Evolutionary conservation across 2,888 invertebrate genomes (phyloP), one percentile per base, ranked within the genome.

Genomic region (Eulithis testata): DNA sequence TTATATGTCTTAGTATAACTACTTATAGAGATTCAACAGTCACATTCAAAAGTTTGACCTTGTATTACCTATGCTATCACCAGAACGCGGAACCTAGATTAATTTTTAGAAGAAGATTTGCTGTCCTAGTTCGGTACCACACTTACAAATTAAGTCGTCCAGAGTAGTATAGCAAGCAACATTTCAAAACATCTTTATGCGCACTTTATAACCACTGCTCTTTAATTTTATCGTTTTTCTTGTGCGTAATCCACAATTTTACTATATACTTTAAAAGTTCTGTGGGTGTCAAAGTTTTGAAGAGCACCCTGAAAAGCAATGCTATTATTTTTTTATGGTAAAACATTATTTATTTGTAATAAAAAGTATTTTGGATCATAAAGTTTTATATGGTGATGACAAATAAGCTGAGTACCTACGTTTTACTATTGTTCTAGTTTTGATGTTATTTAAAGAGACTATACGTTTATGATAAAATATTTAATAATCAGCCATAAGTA

Each of bases 191-290:
- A 60, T 49, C 70, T 70, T 73, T 69, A 73, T 70, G 64, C 65
- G 60, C 66, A 66, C 65, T 72, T 69, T 79, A 83, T 72, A 74
- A 69, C 77, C 73, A 79, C 78, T 71, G 76, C 77, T 76, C 80
- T 83, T 81, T 80, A 81, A 82, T 80, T 81, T 84, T 76, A 83
- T 80, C 65, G 66, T 68, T 68, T 65, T 73, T 77, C 76, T 76
- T 79, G 74, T 76, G 73, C 73, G 69, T 76, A 73, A 76, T 75
- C 72, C 70, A 65, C 70, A 73, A 71, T 79, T 73, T 72, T 69
- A 71, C 61, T 71, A 69, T 69, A 70, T 68, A 69, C 71, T 69
- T 70, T 68, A 53, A 66, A 69, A 69, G 60, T 70, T 69, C 63
- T 72, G 72, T 73, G 72, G 69, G 67, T 66, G 64, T 60, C 66